Base-by-base conservation (phyloP, 2,888 invertebrate genomes). In the Mythimna albipuncta region DNA sequence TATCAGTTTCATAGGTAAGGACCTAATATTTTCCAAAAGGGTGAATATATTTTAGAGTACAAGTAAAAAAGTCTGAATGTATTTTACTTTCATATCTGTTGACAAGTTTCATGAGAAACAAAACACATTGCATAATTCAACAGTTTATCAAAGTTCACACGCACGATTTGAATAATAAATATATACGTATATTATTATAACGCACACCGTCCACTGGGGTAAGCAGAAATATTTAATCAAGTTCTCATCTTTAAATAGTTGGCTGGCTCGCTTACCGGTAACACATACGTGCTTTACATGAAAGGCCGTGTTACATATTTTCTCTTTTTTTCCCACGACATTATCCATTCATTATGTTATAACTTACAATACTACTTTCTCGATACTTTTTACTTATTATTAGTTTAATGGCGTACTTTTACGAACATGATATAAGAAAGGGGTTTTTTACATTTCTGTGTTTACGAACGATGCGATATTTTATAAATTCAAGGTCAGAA, bases 281-380 rank as follows among this genome's bases (percentile, higher is more conserved):
- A 75, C 69, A 57, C 16, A 19, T 63, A 85, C 85, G 83, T 85
- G 85, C 73, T 41, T 75, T 55, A 81, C 75, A 83, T 80, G 50
- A 72, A 47, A 68, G 44, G n/a, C 26, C 26, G 55, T 52, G 72
- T 67, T 72, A 75, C 50, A 82, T 70, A 81, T 81, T 84, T 85
- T 81, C 84, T 76, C 78, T 70, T 75, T 70, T 75, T 70, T 81
- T 81, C 83, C 79, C 81, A 83, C 79, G 81, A 64, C 58, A 54
- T 79, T 64, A 61, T 44, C 55, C 69, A 9, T 54, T 74, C 55
- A 59, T 44, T 75, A 47, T 32, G 41, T 44, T 52, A 44, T 52
- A 52, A 47, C 13, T 54, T 74, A 74, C 54, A 61, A 61, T 55
- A 61, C 6, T 16, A 70, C 78, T 75, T 75, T 75, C 75, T 62